These are phyloP conservation scores for Cephus spinipes DNA, from an alignment of 2,888 invertebrate genomes.

Conservation along the genomic window DNA sequence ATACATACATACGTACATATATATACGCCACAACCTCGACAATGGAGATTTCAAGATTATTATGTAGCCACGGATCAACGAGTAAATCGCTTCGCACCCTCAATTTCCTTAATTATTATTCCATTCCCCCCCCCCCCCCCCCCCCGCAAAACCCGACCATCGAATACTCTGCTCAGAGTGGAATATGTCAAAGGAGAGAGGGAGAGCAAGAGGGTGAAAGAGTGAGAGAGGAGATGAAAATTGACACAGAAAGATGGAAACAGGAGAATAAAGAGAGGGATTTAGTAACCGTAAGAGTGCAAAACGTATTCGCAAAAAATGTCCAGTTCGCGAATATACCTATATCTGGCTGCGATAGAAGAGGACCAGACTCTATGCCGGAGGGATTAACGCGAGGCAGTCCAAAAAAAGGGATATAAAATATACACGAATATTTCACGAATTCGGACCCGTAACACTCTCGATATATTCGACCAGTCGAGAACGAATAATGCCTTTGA, in stretches of 20 bases:
- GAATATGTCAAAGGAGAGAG: conserved; percentile 10
- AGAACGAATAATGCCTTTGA: not conserved
- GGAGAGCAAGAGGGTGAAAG: not conserved
- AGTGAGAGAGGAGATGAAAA: not conserved
- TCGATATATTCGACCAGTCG: not conserved
- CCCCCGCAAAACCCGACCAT: conserved; percentile 8
- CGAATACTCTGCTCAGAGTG: conserved; percentile 23
- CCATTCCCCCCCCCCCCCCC: not conserved
- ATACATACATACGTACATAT: not conserved
- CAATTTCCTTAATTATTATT: conserved; percentile 1
- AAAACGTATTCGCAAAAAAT: not conserved
- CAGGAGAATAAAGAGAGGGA: not conserved
- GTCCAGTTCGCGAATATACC: not conserved
- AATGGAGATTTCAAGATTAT: not conserved
- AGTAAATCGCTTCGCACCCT: not conserved
- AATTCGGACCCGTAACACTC: not conserved
- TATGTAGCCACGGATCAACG: not conserved
- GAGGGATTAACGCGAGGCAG: not conserved
- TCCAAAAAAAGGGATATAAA: not conserved
- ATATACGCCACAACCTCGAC: not conserved
- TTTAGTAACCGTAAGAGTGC: not conserved
- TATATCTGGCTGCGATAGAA: not conserved
- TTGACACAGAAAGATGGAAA: not conserved
- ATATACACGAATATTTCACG: not conserved
- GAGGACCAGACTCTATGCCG: not conserved